Evolutionary conservation across 2,113 vertebrate genomes (phyloP), one percentile per base, ranked within the genome.

Genomic region (Sorex fumeus): DNA sequence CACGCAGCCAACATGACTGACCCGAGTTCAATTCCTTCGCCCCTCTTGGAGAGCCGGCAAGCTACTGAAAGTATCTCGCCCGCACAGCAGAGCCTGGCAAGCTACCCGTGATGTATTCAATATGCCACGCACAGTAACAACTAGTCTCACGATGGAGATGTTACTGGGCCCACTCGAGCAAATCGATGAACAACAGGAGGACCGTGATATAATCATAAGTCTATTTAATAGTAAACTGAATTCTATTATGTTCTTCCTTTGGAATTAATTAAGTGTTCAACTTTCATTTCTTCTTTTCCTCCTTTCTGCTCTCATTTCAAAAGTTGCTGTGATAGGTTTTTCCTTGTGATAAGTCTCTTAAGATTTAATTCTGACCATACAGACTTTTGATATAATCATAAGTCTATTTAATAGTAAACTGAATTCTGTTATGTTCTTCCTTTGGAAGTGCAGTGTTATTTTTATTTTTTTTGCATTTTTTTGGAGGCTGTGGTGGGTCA

Each of bases 371-470:
- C n/a, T 93, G 47, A 85, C 12, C 19, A 72, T 6, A 82, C 25
- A 92, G 11, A 81, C 66, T 27, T 40, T 81, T 40, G 40, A 40
- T n/a, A n/a, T n/a, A n/a, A n/a, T n/a, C n/a, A n/a, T n/a, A n/a
- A n/a, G n/a, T n/a, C n/a, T n/a, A 40, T 72, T 94, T 87, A 84
- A 88, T 12, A 91, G 53, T 53, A 96, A 47, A 30, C 15, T 91
- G 45, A 2, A 2, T 90, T 89, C 66, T 92, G 0, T 88, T 43
- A 79, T 93, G 57, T 30, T 30, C 8, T 84, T 82, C 85, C 45
- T 76, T 32, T 70, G 21, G 89, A 79, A 77, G 85, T 82, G 53
- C 75, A 90, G 66, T 50, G 32, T 75, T 82, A 47, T 70, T 86
- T 93, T 87, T 40, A 40, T 7, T 40, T 40, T 40, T 40, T 40